Evolutionary conservation across 2,113 vertebrate genomes (phyloP).

Genomic region (Leuciscus idus): DNA sequence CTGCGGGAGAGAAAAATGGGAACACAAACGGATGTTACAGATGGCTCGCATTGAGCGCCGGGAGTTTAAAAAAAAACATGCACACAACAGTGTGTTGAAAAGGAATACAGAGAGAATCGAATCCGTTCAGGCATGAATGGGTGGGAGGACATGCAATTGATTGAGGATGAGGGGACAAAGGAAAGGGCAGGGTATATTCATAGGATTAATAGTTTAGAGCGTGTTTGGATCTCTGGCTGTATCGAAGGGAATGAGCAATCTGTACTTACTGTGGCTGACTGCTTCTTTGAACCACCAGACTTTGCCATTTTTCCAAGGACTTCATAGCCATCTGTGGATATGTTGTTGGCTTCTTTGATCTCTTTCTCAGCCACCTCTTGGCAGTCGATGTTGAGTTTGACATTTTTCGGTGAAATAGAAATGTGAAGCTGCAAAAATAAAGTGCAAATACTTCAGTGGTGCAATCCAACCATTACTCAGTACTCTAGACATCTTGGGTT

Average conservation of each 20-base stretch:
- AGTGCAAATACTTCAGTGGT: constrained; percentile 42
- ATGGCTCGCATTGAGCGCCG: constrained; percentile 62
- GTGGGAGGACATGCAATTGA: neutral
- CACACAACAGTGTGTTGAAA: constrained; percentile 49
- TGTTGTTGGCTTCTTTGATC: constrained; percentile 91
- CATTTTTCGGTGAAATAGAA: constrained; percentile 86
- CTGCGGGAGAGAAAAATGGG: constrained; percentile 72
- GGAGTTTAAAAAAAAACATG: constrained; percentile 56
- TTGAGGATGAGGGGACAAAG: neutral
- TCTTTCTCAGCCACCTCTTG: constrained; percentile 91
- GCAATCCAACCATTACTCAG: constrained; percentile 41
- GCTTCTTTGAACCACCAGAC: constrained; percentile 78
- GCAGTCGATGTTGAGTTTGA: constrained; percentile 94
- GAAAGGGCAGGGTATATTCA: neutral
- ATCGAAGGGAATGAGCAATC: neutral
- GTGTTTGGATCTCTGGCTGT: neutral
- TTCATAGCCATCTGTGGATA: constrained; percentile 92
- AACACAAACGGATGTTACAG: constrained; percentile 66
- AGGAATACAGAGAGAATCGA: constrained; percentile 33
- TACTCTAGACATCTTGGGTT: neutral
- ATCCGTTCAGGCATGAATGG: constrained; percentile 10
- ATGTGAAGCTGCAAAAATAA: constrained; percentile 86
- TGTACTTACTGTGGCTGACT: constrained; percentile 89
- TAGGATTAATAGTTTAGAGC: neutral
- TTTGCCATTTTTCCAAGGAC: constrained; percentile 90